Evolutionary conservation across 2,113 vertebrate species (phyloP).

Genomic region (Malaclemys terrapin): DNA sequence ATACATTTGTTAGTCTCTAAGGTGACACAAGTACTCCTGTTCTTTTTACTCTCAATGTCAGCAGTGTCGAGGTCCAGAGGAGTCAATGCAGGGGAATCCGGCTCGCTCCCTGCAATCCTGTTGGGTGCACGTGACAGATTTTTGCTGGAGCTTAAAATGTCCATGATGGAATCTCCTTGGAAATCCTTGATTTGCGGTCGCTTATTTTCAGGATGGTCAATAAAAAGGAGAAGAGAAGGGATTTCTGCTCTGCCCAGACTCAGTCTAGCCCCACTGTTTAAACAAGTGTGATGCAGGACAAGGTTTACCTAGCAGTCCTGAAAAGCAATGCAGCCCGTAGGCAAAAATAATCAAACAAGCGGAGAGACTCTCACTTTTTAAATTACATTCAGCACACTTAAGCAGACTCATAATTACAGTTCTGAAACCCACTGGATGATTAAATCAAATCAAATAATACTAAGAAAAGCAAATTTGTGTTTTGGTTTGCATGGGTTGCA

Average conservation of each 20-base stretch:
- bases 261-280: not conserved
- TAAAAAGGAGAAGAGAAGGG: not conserved
- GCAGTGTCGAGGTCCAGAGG: not conserved
- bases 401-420: not conserved
- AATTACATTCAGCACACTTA: not conserved
- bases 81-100: not conserved
- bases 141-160: not conserved
- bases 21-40: no score
- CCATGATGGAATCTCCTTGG: not conserved
- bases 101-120: no score
- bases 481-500: not conserved
- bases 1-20: no score
- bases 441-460: not conserved
- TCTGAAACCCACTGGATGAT: not conserved
- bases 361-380: slow-evolving; percentile 3
- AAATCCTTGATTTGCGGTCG: not conserved
- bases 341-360: not conserved
- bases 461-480: not conserved
- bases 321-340: not conserved
- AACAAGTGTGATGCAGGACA: not conserved
- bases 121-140: not conserved
- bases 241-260: not conserved
- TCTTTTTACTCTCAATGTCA: not conserved
- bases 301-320: not conserved
- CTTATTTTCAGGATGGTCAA: not conserved